These are phyloP conservation scores for Lampropteryx suffumata DNA, from an alignment of 2,888 invertebrate species.

Conservation along the genomic window DNA sequence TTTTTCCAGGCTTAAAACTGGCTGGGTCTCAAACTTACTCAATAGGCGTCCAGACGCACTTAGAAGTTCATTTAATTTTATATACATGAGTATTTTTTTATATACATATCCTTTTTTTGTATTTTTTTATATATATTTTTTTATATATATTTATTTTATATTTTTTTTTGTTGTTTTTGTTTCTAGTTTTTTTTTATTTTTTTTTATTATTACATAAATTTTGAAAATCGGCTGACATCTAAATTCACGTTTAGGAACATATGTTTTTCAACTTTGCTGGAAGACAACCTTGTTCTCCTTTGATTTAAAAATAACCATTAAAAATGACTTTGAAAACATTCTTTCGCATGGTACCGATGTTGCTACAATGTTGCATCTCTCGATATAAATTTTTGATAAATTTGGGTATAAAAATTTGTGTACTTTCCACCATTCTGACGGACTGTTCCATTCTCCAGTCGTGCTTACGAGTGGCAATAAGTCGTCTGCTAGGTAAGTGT, in stretches of 20 bases:
- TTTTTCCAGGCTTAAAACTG: too few species aligned
- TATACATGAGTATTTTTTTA: too few species aligned
- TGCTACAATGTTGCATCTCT: too few species aligned
- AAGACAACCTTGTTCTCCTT: background rate
- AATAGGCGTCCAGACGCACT: too few species aligned
- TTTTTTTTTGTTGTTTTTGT: too few species aligned
- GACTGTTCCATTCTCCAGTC: slow-evolving; percentile 4
- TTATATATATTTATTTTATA: too few species aligned
- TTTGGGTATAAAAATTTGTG: background rate
- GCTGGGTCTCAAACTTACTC: too few species aligned
- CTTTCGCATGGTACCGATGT: too few species aligned
- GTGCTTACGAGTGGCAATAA: background rate
- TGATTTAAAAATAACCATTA: slow-evolving; percentile 18
- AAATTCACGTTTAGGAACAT: background rate
- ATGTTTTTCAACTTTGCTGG: background rate
- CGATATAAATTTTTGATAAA: background rate
- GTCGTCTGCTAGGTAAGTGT: slow-evolving; percentile 2
- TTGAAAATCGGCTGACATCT: background rate
- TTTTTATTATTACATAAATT: background rate
- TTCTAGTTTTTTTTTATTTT: too few species aligned
- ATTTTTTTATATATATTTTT: too few species aligned
- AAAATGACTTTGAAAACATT: background rate
- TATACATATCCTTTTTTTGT: too few species aligned
- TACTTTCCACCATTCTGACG: background rate
- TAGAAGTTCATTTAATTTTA: too few species aligned